Evolutionary conservation across 2,888 invertebrate genomes (phyloP).

Genomic region (Idaea biselata): DNA sequence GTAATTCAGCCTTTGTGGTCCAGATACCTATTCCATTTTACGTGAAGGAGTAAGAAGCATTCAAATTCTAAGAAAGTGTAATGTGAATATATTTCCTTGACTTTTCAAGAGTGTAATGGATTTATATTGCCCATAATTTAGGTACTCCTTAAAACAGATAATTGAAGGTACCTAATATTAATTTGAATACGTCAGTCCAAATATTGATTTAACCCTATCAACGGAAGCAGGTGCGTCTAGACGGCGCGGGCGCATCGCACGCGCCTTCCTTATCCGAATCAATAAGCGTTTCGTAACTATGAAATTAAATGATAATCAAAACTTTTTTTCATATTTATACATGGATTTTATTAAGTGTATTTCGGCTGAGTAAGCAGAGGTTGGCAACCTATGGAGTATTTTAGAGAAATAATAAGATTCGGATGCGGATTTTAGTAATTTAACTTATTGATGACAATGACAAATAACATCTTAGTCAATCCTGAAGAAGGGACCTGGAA

Average conservation of each 20-base stretch:
- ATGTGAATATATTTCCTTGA: no score
- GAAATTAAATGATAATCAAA: slow-evolving; percentile 80
- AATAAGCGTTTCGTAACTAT: slow-evolving; percentile 75
- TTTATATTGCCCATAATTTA: no score
- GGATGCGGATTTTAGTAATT: neutral
- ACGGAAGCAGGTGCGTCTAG: slow-evolving; percentile 73
- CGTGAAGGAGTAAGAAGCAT: no score
- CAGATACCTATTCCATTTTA: no score
- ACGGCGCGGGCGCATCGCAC: slow-evolving; percentile 59
- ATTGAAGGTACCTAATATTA: slow-evolving; percentile 18
- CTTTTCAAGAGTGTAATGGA: no score
- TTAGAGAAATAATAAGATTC: neutral
- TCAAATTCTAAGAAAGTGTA: no score
- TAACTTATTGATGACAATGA: no score
- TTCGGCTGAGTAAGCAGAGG: slow-evolving; percentile 48
- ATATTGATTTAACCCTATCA: slow-evolving; percentile 80
- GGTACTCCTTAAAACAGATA: neutral
- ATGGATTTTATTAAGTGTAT: slow-evolving; percentile 70
- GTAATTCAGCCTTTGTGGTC: no score
- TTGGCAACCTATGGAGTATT: slow-evolving; percentile 41
- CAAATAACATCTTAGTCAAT: no score
- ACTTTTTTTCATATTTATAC: slow-evolving; percentile 73
- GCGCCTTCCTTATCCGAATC: slow-evolving; percentile 61
- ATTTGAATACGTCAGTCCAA: slow-evolving; percentile 73
- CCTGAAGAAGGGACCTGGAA: no score